Base-by-base conservation (phyloP, 2,797 vertebrate species). In the Cheirogaleus major region DNA sequence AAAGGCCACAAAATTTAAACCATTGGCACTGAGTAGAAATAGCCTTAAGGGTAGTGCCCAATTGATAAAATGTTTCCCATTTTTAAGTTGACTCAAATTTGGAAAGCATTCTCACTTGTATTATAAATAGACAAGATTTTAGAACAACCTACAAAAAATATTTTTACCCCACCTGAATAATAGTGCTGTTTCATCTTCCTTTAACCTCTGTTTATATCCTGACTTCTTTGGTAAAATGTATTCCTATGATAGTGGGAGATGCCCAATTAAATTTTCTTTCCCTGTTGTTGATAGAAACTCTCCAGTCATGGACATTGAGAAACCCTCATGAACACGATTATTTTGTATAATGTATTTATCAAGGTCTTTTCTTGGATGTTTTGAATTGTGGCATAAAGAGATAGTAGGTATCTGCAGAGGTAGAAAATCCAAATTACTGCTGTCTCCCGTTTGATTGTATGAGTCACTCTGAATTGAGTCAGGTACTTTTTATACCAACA, bases 391-490 rank as follows among this genome's bases (percentile, higher is more conserved):
- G 11, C 18, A 17, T 92, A 35, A 76, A 69, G 70, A 41, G 61
- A 78, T 59, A 41, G 0, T 80, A 52, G 35, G 2, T 90, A 55
- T 90, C 61, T 88, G 89, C 67, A 84, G 70, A 59, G 52, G 10
- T 23, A 90, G 69, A 85, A 91, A 95, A 23, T 82, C 14, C 69
- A 79, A n/a, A 80, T 90, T 52, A 63, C 81, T 92, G 6, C 76
- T 88, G 65, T 81, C 80, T 84, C 63, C 79, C 15, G 1, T 69
- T 75, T 78, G 43, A 23, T 70, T 59, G 4, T 87, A 18, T 96
- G 93, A 96, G 92, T 96, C 95, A 95, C 79, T 96, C 43, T 93
- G 81, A 78, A 70, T 88, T 95, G 96, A 98, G 80, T 97, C 88
- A 79, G 84, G 32, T 82, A 22, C 50, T 83, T 84, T 91, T 90